Evolutionary conservation across 2,888 invertebrate species (phyloP), one percentile per base, ranked within the genome.

Genomic region (Lasioglossum calceatum): DNA sequence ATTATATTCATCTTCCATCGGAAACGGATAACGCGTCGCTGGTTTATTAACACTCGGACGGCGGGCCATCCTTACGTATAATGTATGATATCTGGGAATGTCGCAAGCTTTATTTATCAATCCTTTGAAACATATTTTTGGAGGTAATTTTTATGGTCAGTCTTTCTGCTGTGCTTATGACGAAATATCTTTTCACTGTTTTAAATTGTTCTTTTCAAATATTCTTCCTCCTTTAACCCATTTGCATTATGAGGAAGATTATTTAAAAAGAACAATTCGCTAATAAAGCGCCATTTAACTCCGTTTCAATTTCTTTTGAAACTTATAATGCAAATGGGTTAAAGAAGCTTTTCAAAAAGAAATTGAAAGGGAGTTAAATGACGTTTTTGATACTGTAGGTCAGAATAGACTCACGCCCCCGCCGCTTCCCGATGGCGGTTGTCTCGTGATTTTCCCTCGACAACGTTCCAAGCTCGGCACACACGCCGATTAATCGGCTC

Each of bases 401-500:
- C 8, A 50, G 8, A 23, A 23, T 2, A 50, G 23, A 54, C 23
- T 23, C 50, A 54, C 23, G 23, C 0, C 19, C 19, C 23, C 50
- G 50, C 1, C 50, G 50, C 2, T 67, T 67, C 10, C 67, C 67
- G 23, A 36, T 23, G 36, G 8, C 67, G 2, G 64, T 32, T 32
- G 64, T 32, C 16, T 64, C 32, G 32, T 32, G 64, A 32, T 64
- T 64, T 64, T 64, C 32, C 36, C 19, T 36, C 67, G 67, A 67
- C 67, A 39, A 23, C 36, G 67, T 67, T 67, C 0, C 36, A 19
- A 67, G 19, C 36, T 8, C 32, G 16, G 32, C 4, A 27, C 47
- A 39, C 36, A 32, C 19, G 14, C 58, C 27, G 81, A 47, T 84
- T 42, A 47, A 71, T 75, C 81, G 50, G 32, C 32, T 77, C n/a